Conservation (phyloP, 2,797 vertebrate genomes). For the Emydoidea blandingii region DNA sequence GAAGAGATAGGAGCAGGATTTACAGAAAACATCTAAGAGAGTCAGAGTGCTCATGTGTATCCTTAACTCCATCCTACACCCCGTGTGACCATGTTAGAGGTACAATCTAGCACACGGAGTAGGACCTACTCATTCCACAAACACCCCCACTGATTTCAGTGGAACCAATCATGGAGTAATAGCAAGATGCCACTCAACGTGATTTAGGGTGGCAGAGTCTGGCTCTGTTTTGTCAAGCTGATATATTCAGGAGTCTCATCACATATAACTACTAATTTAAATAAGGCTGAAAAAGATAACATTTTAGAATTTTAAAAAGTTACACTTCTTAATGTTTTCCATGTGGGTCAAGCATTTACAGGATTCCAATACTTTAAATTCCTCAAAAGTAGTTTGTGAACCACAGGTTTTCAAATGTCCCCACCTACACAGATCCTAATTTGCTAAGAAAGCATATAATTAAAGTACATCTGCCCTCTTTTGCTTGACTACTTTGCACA, state of each 20-base stretch:
- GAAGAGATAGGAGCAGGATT: background rate
- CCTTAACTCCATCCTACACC: background rate
- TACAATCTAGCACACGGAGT: background rate
- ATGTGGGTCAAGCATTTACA: constrained; percentile 2
- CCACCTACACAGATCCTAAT: background rate
- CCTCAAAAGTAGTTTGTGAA: constrained; percentile 14
- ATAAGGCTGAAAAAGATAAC: background rate
- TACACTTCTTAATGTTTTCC: background rate
- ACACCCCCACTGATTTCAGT: background rate
- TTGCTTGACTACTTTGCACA: constrained; percentile 5
- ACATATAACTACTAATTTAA: background rate
- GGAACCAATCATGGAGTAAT: background rate
- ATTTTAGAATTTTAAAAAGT: background rate
- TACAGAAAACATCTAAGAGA: background rate
- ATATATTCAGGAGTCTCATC: background rate
- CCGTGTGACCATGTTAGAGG: background rate
- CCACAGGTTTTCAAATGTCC: constrained; percentile 32
- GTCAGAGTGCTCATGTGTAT: background rate
- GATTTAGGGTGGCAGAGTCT: background rate
- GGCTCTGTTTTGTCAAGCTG: background rate
- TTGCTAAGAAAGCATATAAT: constrained; percentile 55
- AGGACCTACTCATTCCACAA: background rate
- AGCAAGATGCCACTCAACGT: background rate
- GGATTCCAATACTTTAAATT: constrained; percentile 31
- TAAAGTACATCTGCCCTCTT: constrained; percentile 30